These are phyloP conservation scores for Pipistrellus pipistrellus DNA, from an alignment of 2,797 vertebrate genomes.

Conservation along the genomic window DNA sequence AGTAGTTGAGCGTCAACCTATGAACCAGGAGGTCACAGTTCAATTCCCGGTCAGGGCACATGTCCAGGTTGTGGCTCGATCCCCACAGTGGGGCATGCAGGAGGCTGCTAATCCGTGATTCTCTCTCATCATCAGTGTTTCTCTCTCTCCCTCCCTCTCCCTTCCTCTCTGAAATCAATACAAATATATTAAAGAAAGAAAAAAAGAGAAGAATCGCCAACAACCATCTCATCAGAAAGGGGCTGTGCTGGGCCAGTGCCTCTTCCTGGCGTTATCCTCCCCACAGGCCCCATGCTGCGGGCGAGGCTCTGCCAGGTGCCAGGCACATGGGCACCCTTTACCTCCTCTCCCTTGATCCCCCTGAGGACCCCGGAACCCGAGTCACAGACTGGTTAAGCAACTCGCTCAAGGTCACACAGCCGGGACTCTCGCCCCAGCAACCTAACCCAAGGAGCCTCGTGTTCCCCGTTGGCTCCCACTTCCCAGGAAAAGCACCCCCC, in stretches of 20 bases:
- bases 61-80: too few relatives aligned
- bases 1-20: too few relatives aligned
- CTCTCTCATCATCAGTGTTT: too few relatives aligned
- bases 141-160: too few relatives aligned
- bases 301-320: neutral
- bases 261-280: neutral
- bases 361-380: neutral
- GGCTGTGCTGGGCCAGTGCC: rapidly evolving
- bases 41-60: too few relatives aligned
- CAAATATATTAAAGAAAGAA: too few relatives aligned
- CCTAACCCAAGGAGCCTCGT: rapidly evolving
- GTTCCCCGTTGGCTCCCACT: neutral
- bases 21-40: too few relatives aligned
- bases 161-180: too few relatives aligned
- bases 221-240: neutral
- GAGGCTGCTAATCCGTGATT: too few relatives aligned
- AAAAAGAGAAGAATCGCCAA: neutral
- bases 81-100: too few relatives aligned
- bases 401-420: neutral
- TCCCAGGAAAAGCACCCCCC: neutral
- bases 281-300: rapidly evolving
- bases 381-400: neutral
- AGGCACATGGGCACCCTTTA: rapidly evolving
- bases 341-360: neutral
- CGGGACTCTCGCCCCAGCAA: neutral